A percentile compares a stretch with the other conserved stretches of the same genome.
Evolutionary conservation across 2,888 invertebrate species (phyloP).

Genomic region (Apantesis nais): DNA sequence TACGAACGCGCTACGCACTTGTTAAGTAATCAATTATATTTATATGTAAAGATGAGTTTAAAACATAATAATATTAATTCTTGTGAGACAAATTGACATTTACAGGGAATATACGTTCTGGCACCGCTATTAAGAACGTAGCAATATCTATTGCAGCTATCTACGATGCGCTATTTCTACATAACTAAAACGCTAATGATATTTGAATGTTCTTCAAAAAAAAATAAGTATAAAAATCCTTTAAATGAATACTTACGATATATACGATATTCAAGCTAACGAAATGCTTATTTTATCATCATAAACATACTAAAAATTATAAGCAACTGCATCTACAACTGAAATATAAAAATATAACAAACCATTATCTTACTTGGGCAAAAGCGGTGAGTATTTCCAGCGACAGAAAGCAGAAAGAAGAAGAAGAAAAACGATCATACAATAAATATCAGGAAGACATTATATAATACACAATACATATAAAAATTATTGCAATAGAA

Average conservation of each 20-base stretch:
- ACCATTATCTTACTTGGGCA: conserved; percentile 57
- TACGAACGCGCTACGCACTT: background rate
- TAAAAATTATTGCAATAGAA: background rate
- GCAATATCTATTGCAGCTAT: no score
- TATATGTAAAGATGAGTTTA: background rate
- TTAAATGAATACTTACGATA: no score
- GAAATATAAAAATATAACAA: conserved; percentile 27
- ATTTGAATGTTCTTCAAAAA: no score
- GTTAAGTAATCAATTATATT: background rate
- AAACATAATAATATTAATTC: background rate
- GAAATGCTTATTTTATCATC: background rate
- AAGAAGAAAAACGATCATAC: conserved; percentile 35
- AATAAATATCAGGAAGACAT: conserved; percentile 5
- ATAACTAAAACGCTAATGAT: background rate
- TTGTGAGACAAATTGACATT: background rate
- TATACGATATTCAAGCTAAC: background rate
- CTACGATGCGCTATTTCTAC: background rate
- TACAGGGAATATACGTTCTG: background rate
- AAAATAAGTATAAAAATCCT: no score
- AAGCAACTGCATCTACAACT: conserved; percentile 1
- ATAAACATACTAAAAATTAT: background rate
- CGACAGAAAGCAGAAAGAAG: conserved; percentile 50
- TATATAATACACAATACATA: conserved; percentile 1
- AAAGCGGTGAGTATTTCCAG: conserved; percentile 45
- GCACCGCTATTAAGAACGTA: no score